Percentiles rank a stretch among this genome's conserved stretches.
These are phyloP conservation scores for Microplitis demolitor DNA, from an alignment of 1,140 invertebrate genomes.

Conservation along the genomic window DNA sequence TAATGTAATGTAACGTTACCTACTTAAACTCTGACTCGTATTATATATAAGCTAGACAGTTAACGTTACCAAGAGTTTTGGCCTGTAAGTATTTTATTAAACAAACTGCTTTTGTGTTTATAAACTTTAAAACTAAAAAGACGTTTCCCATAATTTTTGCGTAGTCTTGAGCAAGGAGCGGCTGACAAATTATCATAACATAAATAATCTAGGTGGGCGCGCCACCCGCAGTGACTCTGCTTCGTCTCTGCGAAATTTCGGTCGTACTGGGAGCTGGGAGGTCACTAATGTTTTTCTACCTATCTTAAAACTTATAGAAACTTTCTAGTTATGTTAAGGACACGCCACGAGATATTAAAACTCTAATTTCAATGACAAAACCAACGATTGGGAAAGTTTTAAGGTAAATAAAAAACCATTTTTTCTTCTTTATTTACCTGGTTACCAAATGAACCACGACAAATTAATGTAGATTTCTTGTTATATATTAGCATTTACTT, in stretches of 20 bases:
- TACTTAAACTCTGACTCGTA: background rate
- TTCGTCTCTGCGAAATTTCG: background rate
- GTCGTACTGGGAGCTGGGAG: background rate
- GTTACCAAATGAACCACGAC: background rate
- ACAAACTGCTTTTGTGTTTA: background rate
- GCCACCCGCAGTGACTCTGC: background rate
- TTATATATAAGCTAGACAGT: too few species aligned
- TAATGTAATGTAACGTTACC: background rate
- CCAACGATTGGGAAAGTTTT: background rate
- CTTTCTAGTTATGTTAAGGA: too few species aligned
- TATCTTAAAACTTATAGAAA: too few species aligned
- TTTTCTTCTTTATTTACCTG: background rate
- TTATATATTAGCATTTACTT: slow-evolving; percentile 1
- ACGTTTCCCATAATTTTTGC: background rate
- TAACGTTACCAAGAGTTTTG: too few species aligned
- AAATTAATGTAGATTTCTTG: slow-evolving; percentile 12
- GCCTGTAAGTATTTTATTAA: background rate
- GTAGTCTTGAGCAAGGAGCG: background rate
- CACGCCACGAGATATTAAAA: background rate
- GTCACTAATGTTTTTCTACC: too few species aligned
- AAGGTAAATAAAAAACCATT: background rate
- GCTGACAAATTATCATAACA: slow-evolving; percentile 6
- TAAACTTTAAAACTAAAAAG: background rate
- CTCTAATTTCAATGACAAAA: background rate
- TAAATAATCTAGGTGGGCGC: slow-evolving; percentile 11